Evolutionary conservation across 1,140 invertebrate species (phyloP).

Genomic region (Atta texana): DNA sequence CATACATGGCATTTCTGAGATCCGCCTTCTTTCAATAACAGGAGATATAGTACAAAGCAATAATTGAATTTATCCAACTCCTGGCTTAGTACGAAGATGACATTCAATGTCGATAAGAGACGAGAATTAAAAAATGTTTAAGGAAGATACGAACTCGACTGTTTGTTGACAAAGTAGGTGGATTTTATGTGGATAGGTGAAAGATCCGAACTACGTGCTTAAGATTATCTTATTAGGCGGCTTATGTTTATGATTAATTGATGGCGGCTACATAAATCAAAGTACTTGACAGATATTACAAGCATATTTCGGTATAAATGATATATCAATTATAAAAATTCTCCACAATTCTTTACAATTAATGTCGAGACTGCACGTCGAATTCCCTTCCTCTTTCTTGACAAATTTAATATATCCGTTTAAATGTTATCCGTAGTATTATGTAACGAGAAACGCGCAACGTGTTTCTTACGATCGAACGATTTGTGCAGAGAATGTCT

Average conservation of each 20-base stretch:
- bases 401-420: slow-evolving; percentile 43
- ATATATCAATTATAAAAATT: slow-evolving; percentile 24
- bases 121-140: slow-evolving; percentile 9
- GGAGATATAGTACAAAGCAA: not conserved
- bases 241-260: slow-evolving; percentile 20
- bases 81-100: not conserved
- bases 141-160: not conserved
- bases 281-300: slow-evolving; percentile 31
- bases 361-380: not conserved
- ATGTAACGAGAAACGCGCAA: slow-evolving; percentile 39
- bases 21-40: not conserved
- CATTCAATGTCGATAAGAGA: not conserved
- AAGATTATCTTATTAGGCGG: slow-evolving; percentile 45
- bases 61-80: not conserved
- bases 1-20: not conserved
- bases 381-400: not conserved
- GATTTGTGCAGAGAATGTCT: slow-evolving; percentile 51
- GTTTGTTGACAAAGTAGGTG: not conserved
- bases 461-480: slow-evolving; percentile 15
- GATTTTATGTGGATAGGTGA: slow-evolving; percentile 5
- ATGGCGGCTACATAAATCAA: slow-evolving; percentile 48
- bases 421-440: slow-evolving; percentile 21
- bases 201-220: slow-evolving; percentile 13
- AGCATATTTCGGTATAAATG: slow-evolving; percentile 1
- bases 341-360: slow-evolving; percentile 26